Evolutionary conservation across 1,140 invertebrate genomes (phyloP), one percentile per base, ranked within the genome.

Genomic region (Ooceraea biroi): DNA sequence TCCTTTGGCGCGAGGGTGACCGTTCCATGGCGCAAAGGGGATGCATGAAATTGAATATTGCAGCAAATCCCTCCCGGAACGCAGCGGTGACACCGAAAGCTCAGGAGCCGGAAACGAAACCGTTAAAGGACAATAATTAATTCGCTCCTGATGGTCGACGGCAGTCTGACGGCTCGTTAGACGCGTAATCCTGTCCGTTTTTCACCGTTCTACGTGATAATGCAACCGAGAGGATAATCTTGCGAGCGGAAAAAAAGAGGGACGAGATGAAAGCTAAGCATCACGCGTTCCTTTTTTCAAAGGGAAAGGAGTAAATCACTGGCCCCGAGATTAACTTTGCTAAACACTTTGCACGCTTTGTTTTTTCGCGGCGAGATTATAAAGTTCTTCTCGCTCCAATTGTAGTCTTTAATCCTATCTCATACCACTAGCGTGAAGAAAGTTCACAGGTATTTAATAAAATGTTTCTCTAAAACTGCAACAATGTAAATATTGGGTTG

Each of bases 71-170:
- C 66, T 63, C 69, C 30, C 68, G 66, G 58, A 65, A 77, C 73
- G 60, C 36, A 36, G 11, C 17, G 41, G 65, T 65, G 65, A 80
- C 65, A 57, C 65, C 41, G 76, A 58, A 27, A 58, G 19, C 55
- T 65, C 58, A 41, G 68, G 61, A 57, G 55, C 63, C 50, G 55
- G 52, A 72, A 84, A 84, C 66, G 68, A 84, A 80, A 71, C 71
- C 44, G 74, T 84, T 84, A 60, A 86, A 83, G 65, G 80, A 55
- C 60, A 58, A 63, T 65, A 80, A 86, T 86, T 86, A 84, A 86
- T 86, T 84, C 50, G 48, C 19, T 55, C 36, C 46, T 52, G 19
- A 86, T n/a, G 41, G 3, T 25, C n/a, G n/a, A 17, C 27, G 60
- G 60, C 65, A 36, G 48, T 72, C 65, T 61, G 68, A 63, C 52